These are phyloP conservation scores for Danionella cerebrum DNA, from an alignment of 2,113 vertebrate species.

Conservation along the genomic window DNA sequence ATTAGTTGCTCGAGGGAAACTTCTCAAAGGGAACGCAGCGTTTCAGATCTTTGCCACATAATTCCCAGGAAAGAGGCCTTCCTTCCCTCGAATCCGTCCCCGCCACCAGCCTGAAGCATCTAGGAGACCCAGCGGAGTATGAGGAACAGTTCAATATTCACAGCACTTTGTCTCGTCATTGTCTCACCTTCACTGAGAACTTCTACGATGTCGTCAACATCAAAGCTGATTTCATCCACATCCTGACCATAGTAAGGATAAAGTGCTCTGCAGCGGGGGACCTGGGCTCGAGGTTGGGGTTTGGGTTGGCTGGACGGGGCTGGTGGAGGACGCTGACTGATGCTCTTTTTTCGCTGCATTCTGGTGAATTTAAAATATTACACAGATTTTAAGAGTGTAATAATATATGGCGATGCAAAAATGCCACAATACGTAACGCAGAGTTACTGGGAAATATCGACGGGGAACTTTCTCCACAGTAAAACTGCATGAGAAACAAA, in stretches of 20 bases:
- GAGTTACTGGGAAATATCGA: no score
- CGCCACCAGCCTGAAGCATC: constrained; percentile 94
- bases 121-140: constrained; percentile 39
- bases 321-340: constrained; percentile 73
- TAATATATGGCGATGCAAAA: no score
- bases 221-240: constrained; percentile 90
- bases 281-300: constrained; percentile 57
- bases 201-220: constrained; percentile 77
- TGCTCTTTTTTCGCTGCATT: constrained; percentile 78
- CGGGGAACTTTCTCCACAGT: no score
- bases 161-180: not conserved
- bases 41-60: constrained; percentile 92
- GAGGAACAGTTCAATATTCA: not conserved
- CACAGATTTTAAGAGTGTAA: not conserved
- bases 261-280: constrained; percentile 75
- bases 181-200: constrained; percentile 82
- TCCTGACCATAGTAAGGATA: constrained; percentile 90
- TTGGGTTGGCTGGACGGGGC: constrained; percentile 67
- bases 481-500: no score
- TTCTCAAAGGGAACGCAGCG: no score
- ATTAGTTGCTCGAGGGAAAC: no score
- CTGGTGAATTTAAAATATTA: constrained; percentile 48
- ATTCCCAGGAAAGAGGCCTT: constrained; percentile 94
- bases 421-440: no score
- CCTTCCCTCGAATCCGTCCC: constrained; percentile 75